These are phyloP conservation scores for Trochalopteron elliotii DNA, from an alignment of 2,113 vertebrate genomes.

Conservation along the genomic window DNA sequence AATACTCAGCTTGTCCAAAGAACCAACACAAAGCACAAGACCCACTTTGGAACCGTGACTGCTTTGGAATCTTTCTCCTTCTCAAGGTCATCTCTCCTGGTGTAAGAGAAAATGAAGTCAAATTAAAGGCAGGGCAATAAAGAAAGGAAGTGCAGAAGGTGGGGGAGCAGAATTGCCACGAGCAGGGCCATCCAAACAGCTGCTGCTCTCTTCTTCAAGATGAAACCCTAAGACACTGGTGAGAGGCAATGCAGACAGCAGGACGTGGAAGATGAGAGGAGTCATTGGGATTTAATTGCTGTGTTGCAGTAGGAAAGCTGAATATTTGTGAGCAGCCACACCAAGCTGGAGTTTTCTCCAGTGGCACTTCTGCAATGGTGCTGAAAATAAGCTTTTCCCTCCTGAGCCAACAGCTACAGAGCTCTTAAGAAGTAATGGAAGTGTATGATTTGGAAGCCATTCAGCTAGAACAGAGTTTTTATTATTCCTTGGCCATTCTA, in stretches of 20 bases:
- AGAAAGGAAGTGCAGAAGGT: background rate
- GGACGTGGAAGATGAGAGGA: background rate
- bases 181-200: background rate
- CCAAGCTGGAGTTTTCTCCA: background rate
- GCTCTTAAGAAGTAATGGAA: background rate
- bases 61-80: background rate
- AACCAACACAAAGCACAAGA: background rate
- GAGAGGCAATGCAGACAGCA: background rate
- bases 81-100: background rate
- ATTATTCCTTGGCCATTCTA: constrained; percentile 8
- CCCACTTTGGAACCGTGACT: background rate
- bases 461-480: constrained; percentile 7
- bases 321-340: background rate
- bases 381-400: background rate
- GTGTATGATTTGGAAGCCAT: background rate
- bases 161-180: background rate
- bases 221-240: background rate
- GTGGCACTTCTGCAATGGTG: background rate
- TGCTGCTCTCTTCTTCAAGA: background rate
- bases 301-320: background rate
- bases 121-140: background rate
- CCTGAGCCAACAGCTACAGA: background rate
- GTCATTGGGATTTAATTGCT: background rate
- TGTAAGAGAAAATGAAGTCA: background rate
- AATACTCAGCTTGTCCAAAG: background rate